Evolutionary conservation across 1,140 invertebrate species (phyloP).

Genomic region (Drosophila funebris): DNA sequence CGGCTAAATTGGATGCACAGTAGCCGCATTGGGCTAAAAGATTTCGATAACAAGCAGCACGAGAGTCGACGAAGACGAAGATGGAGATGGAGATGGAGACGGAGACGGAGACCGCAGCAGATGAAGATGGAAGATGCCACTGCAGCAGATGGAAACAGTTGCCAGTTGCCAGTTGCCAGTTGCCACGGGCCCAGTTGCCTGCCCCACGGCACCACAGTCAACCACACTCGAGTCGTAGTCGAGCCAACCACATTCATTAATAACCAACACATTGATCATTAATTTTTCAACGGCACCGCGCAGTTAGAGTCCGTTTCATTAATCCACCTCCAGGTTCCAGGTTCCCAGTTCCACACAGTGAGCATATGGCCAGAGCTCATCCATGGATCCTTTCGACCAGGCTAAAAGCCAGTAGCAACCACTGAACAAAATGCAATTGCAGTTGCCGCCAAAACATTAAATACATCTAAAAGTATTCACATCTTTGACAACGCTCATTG

Average conservation of each 20-base stretch:
- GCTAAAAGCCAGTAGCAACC: slow-evolving; percentile 43
- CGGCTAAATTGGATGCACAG: slow-evolving; percentile 49
- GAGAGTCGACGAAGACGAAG: slow-evolving; percentile 33
- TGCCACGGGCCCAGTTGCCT: not conserved
- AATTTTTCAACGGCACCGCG: slow-evolving; percentile 65
- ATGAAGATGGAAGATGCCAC: slow-evolving; percentile 20
- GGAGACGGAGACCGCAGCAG: slow-evolving; percentile 13
- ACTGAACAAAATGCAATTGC: slow-evolving; percentile 47
- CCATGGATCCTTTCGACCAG: not conserved
- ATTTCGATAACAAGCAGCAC: slow-evolving; percentile 64
- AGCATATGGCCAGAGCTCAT: not conserved
- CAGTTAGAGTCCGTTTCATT: slow-evolving; percentile 56
- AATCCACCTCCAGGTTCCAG: slow-evolving; percentile 50
- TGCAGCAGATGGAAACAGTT: not conserved
- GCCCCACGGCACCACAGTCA: not conserved
- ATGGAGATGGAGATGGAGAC: slow-evolving; percentile 20
- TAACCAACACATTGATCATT: slow-evolving; percentile 73
- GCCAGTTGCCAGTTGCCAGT: slow-evolving; percentile 28
- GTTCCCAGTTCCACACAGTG: not conserved
- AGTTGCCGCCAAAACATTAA: not conserved
- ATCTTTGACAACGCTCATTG: too few relatives aligned
- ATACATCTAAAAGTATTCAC: not conserved
- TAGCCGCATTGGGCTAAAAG: slow-evolving; percentile 75
- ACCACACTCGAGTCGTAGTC: not conserved
- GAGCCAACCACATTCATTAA: slow-evolving; percentile 63